Base-by-base conservation (phyloP, 2,797 vertebrate species). In the Lophotriccus pileatus region DNA sequence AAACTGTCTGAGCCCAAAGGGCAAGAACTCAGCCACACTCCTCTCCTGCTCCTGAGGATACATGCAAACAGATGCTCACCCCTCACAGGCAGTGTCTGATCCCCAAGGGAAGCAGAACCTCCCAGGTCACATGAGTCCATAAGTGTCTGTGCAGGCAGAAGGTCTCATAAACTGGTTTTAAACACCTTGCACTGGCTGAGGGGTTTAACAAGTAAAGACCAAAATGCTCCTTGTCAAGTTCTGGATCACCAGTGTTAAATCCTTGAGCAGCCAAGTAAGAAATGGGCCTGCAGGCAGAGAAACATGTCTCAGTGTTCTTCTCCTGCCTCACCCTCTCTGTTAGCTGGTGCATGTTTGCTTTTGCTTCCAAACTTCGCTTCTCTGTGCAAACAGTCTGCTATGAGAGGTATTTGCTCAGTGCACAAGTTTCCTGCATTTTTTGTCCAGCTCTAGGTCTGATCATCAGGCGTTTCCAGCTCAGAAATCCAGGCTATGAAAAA, bases 301-400 rank as follows among this genome's bases (percentile, higher is more conserved):
- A 95, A 87, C 17, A 8, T 12, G 43, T 10, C 79, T 49, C 25
- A 2, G 82, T 46, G 1, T 68, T 95, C 82, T 63, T 72, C 47
- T 70, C 74, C 73, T 59, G 82, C 94, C 88, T 90, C 70, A 0
- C 92, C 78, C 91, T 78, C 90, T 78, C 74, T 3, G 8, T 86
- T 34, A 85, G 82, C 87, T 94, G 68, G 64, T 2, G 41, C 39
- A 2, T 84, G 90, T 81, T 95, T 90, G 84, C 78, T 93, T 94
- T 90, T 69, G 89, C 79, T 92, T 79, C 94, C 79, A 24, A 95
- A 94, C 84, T 90, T 87, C 4, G 5, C 82, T 92, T 92, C 93
- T 86, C 84, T 92, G 80, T 69, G 84, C 89, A 93, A 84, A 90
- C 86, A 92, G 87, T 90, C 93, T 94, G 78, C 90, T 89, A 70